Percentiles rank a stretch among this genome's conserved stretches.
phyloP scores from a whole-genome alignment of 2,888 invertebrate genomes.

The Apantesis nais region DNA sequence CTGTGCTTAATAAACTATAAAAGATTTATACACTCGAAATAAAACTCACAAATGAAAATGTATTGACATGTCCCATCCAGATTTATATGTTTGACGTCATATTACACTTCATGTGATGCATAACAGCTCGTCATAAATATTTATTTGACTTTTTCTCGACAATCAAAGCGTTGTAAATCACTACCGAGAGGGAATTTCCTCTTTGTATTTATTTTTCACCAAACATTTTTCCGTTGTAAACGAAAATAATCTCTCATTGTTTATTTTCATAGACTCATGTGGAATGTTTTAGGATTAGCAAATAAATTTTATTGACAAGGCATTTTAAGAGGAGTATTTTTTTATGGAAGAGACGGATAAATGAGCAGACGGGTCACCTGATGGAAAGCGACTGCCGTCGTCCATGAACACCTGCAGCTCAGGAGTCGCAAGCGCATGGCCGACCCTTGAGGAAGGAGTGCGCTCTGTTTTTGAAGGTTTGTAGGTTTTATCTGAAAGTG shows the following conservation, averaged over 20 bases:
- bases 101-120: conserved; percentile 48
- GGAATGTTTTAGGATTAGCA: conserved; percentile 9
- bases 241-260: conserved; percentile 16
- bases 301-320: neutral
- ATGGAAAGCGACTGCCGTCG: no score
- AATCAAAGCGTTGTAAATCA: conserved; percentile 63
- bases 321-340: neutral
- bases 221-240: conserved; percentile 45
- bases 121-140: conserved; percentile 51
- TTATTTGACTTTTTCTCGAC: conserved; percentile 58
- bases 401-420: no score
- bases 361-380: no score
- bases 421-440: no score
- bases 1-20: conserved; percentile 11
- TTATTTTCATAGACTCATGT: conserved; percentile 21
- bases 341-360: no score
- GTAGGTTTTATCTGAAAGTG: no score
- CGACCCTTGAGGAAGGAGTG: no score
- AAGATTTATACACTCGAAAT: conserved; percentile 16
- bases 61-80: conserved; percentile 32
- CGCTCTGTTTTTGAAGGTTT: no score
- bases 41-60: conserved; percentile 16
- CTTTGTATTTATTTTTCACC: conserved; percentile 37
- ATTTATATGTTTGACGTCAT: conserved; percentile 42
- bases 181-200: conserved; percentile 35